Base-by-base conservation (phyloP, 2,113 vertebrate genomes). In the rabbit (Oryctolagus cuniculus) region DNA sequence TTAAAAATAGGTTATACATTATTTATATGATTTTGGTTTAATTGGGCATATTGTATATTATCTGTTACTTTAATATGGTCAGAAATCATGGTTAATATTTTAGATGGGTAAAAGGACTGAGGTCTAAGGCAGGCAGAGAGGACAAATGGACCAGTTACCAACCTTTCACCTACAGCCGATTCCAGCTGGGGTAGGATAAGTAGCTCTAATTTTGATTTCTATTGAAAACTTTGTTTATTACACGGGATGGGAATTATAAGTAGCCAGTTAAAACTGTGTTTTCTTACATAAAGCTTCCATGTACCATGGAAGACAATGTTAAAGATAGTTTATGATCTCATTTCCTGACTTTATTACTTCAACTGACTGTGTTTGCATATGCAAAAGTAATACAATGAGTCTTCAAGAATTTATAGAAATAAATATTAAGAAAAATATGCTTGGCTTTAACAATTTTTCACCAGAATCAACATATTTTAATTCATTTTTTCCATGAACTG, bases 341-440 rank as follows among this genome's bases (percentile, higher is more conserved):
- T 87, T 82, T 31, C 21, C 16, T 91, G 61, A 88, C 25, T 94
- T 94, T 73, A n/a, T 77, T 75, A 77, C 53, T 58, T 34, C 63
- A 93, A 64, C 19, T 75, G 36, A 67, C 87, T 81, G 44, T 15
- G 82, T 86, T 78, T 93, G 31, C 75, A 55, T 61, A 72, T 49
- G 70, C 66, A 87, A 83, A 96, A 61, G 13, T 87, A 72, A 51
- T 63, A 58, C 5, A 19, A 58, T 1, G 17, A 3, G 15, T 17
- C 55, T 58, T 58, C 19, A 19, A 58, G 19, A 58, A 17, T 16
- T 58, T 19, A 16, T 58, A 58, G 55, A 58, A 58, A 58, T 58
- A 19, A 58, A 58, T 58, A 58, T 58, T 58, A 16, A 16, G 15
- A 16, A 58, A 58, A 58, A 58, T 58, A 58, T 19, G 55, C 55